Percentiles rank a stretch among this genome's conserved stretches.
These are phyloP conservation scores for Hemaris fuciformis DNA, from an alignment of 2,888 invertebrate species.

Conservation along the genomic window DNA sequence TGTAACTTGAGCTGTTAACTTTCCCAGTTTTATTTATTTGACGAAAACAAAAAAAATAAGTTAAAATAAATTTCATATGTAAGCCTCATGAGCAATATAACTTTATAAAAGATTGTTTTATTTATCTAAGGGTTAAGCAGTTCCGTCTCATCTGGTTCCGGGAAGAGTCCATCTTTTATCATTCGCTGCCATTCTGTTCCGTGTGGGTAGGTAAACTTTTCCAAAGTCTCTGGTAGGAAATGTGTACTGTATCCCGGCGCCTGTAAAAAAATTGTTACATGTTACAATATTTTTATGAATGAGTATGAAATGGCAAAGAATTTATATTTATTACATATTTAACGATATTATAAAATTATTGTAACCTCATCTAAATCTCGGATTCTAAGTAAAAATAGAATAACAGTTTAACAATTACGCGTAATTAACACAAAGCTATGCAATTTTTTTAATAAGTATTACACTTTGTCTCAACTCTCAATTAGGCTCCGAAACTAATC, in stretches of 20 bases:
- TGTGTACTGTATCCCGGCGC: conserved; percentile 91
- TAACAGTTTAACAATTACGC: no score
- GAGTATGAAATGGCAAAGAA: background rate
- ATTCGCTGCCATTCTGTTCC: conserved; percentile 89
- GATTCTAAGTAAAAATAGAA: no score
- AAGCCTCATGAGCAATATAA: background rate
- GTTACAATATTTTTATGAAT: background rate
- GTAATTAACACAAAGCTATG: no score
- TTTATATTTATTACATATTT: background rate
- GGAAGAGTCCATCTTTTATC: conserved; percentile 83
- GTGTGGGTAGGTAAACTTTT: conserved; percentile 87
- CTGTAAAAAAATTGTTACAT: conserved; percentile 58
- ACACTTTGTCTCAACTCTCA: no score
- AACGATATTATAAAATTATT: no score
- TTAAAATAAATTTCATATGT: background rate
- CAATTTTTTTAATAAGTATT: no score
- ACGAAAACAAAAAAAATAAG: background rate
- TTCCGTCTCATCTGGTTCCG: conserved; percentile 73
- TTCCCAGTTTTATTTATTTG: background rate
- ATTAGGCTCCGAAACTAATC: no score
- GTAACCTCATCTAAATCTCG: no score
- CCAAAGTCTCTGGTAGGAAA: conserved; percentile 85
- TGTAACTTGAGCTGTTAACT: background rate
- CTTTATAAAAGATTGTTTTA: conserved; percentile 15
- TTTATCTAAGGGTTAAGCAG: conserved; percentile 49